These are phyloP conservation scores for Ophion ellenae DNA, from an alignment of 2,888 invertebrate species.

Conservation along the genomic window DNA sequence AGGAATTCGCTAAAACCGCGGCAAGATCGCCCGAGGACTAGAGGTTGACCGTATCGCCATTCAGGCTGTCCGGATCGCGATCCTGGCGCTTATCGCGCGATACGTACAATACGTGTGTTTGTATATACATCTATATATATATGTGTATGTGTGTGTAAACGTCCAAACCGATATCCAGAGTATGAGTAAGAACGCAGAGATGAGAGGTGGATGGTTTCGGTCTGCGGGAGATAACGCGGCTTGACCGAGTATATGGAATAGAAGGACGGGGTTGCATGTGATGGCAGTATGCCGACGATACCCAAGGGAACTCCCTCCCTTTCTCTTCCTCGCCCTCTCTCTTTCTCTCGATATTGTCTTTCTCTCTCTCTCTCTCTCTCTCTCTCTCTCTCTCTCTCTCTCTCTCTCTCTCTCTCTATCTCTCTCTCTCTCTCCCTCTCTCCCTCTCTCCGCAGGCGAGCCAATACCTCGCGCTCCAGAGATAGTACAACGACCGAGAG, in stretches of 20 bases:
- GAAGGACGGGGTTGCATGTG: slow-evolving; percentile 67
- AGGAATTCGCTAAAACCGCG: slow-evolving; percentile 34
- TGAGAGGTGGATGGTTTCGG: slow-evolving; percentile 60
- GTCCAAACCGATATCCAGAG: slow-evolving; percentile 25
- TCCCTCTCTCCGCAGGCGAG: slow-evolving; percentile 70
- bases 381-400: neutral
- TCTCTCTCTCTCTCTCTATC: slow-evolving; percentile 16
- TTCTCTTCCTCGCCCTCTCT: neutral
- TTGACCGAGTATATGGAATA: slow-evolving; percentile 17
- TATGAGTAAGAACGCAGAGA: slow-evolving; percentile 52
- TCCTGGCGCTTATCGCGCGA: slow-evolving; percentile 38
- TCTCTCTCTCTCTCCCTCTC: slow-evolving; percentile 52
- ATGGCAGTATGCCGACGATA: slow-evolving; percentile 69
- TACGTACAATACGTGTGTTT: slow-evolving; percentile 35
- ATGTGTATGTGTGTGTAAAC: slow-evolving; percentile 5
- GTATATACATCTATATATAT: neutral
- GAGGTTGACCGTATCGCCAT: slow-evolving; percentile 36
- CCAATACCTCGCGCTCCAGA: slow-evolving; percentile 71
- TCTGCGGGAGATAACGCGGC: slow-evolving; percentile 59
- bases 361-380: slow-evolving; percentile 48
- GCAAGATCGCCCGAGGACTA: neutral
- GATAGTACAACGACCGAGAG: slow-evolving; percentile 71
- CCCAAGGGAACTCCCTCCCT: slow-evolving; percentile 71
- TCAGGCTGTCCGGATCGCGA: slow-evolving; percentile 13
- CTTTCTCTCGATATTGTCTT: neutral